A percentile compares a stretch with the other conserved stretches of the same genome.
phyloP scores from a whole-genome alignment of 2,797 vertebrate species.

The Allobates femoralis region DNA sequence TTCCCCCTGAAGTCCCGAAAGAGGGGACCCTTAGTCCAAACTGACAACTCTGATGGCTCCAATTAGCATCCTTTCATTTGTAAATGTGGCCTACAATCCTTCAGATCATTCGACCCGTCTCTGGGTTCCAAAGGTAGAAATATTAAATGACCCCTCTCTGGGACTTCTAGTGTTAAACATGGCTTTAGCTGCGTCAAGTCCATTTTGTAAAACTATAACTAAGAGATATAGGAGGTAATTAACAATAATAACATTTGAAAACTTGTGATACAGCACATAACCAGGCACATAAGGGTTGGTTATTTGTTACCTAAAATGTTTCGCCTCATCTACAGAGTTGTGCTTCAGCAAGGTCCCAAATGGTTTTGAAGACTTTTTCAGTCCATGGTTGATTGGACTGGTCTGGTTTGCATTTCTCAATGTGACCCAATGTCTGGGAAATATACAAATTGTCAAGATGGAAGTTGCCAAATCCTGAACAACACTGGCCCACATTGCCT shows the following conservation, averaged over 20 bases:
- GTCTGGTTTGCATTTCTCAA: not conserved
- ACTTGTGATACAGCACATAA: not conserved
- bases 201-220: too few species aligned
- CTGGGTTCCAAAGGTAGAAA: too few species aligned
- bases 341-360: not conserved
- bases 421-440: not conserved
- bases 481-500: slow-evolving; percentile 20
- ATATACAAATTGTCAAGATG: not conserved
- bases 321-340: not conserved
- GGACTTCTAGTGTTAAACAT: too few species aligned
- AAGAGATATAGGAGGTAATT: too few species aligned
- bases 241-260: not conserved
- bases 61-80: too few species aligned
- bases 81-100: too few species aligned
- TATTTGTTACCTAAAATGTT: not conserved
- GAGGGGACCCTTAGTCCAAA: too few species aligned
- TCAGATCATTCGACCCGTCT: too few species aligned
- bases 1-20: too few species aligned
- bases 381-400: not conserved
- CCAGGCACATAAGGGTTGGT: not conserved
- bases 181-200: too few species aligned
- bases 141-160: too few species aligned
- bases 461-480: not conserved
- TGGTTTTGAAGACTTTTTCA: slow-evolving; percentile 7
- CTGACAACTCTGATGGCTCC: too few species aligned